Evolutionary conservation across 2,888 invertebrate species (phyloP).

Genomic region (Drepana falcataria): DNA sequence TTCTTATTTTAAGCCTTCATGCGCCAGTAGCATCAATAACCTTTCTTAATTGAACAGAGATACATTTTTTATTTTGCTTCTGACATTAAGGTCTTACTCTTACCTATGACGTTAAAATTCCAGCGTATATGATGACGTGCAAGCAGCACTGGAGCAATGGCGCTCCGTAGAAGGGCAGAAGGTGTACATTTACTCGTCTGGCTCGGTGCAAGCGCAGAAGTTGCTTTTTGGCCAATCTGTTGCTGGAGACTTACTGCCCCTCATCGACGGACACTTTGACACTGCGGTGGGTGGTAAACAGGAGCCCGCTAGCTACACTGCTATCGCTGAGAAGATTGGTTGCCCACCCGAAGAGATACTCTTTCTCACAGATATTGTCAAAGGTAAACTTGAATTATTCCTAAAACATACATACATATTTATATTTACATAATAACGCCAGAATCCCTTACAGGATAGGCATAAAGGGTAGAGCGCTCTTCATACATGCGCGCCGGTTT

Average conservation of each 20-base stretch:
- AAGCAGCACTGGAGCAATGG: conserved; percentile 85
- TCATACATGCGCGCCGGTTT: too few species aligned
- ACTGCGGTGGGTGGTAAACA: conserved; percentile 90
- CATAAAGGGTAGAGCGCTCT: too few species aligned
- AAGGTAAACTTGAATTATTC: conserved; percentile 75
- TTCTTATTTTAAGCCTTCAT: too few species aligned
- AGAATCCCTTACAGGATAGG: too few species aligned
- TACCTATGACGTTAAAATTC: conserved; percentile 27
- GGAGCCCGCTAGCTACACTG: conserved; percentile 86
- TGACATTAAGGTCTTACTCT: too few species aligned
- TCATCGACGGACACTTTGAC: conserved; percentile 90
- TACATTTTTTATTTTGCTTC: too few species aligned
- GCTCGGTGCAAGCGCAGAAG: conserved; percentile 93
- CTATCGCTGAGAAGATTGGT: conserved; percentile 84
- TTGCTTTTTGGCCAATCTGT: conserved; percentile 88
- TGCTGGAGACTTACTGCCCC: conserved; percentile 86
- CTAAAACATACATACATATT: background rate
- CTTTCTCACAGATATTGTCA: conserved; percentile 91
- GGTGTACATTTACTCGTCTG: conserved; percentile 94
- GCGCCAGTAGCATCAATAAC: too few species aligned
- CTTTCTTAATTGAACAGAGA: too few species aligned
- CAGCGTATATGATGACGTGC: conserved; percentile 94
- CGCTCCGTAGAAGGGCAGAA: conserved; percentile 80
- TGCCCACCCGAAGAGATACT: conserved; percentile 83
- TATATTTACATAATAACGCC: too few species aligned